These are phyloP conservation scores for Zaprionus bogoriensis DNA, from an alignment of 2,888 invertebrate species.

Conservation along the genomic window DNA sequence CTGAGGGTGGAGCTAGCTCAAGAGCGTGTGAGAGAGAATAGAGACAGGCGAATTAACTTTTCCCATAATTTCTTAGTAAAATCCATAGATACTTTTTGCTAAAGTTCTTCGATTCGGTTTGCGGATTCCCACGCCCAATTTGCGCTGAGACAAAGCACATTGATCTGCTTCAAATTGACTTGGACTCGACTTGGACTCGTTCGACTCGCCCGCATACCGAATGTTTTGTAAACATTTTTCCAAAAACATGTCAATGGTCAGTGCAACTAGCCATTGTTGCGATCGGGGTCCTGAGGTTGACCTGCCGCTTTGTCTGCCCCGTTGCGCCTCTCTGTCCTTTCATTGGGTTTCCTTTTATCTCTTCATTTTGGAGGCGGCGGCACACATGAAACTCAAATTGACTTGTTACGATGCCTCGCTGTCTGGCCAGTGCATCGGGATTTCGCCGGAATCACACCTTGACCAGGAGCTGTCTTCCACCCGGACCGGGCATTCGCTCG, in stretches of 20 bases:
- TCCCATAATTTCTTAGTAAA: conserved; percentile 1
- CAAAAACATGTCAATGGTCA: conserved; percentile 68
- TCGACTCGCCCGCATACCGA: conserved; percentile 46
- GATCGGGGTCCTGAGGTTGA: conserved; percentile 15
- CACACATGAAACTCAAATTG: conserved; percentile 61
- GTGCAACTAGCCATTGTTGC: conserved; percentile 48
- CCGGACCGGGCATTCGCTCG: neutral
- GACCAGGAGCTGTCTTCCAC: conserved; percentile 16
- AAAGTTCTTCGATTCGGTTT: neutral
- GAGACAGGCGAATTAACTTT: too few relatives aligned
- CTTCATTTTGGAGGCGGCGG: conserved; percentile 30
- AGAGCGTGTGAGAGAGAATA: neutral
- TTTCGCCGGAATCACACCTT: conserved; percentile 77
- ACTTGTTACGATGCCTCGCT: conserved; percentile 64
- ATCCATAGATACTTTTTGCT: neutral
- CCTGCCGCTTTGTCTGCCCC: conserved; percentile 60
- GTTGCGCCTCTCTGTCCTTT: conserved; percentile 1
- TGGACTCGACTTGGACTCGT: neutral
- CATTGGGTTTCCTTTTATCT: neutral
- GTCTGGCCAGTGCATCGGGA: conserved; percentile 13
- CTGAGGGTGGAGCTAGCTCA: neutral
- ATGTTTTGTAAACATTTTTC: conserved; percentile 78
- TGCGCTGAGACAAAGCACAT: conserved; percentile 48
- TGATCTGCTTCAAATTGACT: conserved; percentile 67
- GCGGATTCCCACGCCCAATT: conserved; percentile 60